A percentile compares a stretch with the other conserved stretches of the same genome.
phyloP scores from a whole-genome alignment of 2,797 vertebrate species.

The Enteromius trimaculatus region DNA sequence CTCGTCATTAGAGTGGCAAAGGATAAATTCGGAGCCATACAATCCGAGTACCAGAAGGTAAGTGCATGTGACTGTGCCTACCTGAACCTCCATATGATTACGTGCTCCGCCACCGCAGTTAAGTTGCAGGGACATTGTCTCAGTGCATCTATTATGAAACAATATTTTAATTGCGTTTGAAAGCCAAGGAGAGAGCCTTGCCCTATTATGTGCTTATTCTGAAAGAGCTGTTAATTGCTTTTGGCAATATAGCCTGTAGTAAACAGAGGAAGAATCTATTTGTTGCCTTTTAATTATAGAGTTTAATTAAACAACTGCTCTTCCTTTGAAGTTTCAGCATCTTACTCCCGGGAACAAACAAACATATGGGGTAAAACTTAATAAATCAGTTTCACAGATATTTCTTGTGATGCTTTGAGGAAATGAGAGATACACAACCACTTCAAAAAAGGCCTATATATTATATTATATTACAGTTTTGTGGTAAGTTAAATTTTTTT shows the following conservation, averaged over 20 bases:
- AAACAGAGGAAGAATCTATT: slow-evolving; percentile 42
- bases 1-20: slow-evolving; percentile 77
- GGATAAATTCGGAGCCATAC: slow-evolving; percentile 77
- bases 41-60: slow-evolving; percentile 82
- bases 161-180: slow-evolving; percentile 52
- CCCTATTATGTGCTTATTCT: slow-evolving; percentile 29
- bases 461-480: neutral
- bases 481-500: neutral
- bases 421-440: neutral
- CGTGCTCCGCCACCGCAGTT: neutral
- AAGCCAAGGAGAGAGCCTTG: slow-evolving; percentile 40
- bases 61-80: slow-evolving; percentile 48
- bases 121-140: slow-evolving; percentile 25
- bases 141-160: slow-evolving; percentile 39
- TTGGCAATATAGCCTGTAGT: slow-evolving; percentile 52
- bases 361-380: neutral
- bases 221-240: slow-evolving; percentile 57
- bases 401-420: neutral
- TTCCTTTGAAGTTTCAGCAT: slow-evolving; percentile 42
- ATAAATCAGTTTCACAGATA: slow-evolving; percentile 2
- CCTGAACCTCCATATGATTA: slow-evolving; percentile 16
- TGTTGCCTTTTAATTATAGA: slow-evolving; percentile 42
- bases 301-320: slow-evolving; percentile 52
- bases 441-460: neutral
- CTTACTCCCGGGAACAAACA: slow-evolving; percentile 29